Evolutionary conservation across 2,113 vertebrate species (phyloP).

Genomic region (Brachionichthys hirsutus): DNA sequence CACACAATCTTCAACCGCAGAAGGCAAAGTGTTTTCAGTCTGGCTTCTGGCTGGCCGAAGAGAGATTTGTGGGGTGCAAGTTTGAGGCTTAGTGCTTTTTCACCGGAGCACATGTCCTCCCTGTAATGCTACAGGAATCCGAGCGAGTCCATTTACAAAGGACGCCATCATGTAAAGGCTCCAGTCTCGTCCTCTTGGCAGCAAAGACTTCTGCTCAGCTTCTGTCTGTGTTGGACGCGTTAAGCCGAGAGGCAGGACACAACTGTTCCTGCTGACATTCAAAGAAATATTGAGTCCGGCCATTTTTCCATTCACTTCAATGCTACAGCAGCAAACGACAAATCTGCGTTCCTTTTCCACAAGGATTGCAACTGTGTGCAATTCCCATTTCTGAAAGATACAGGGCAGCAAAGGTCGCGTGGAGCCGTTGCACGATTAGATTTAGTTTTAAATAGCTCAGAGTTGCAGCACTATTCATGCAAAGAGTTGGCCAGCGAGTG

Average conservation of each 20-base stretch:
- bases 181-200: conserved; percentile 36
- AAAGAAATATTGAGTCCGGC: conserved; percentile 49
- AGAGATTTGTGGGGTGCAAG: conserved; percentile 46
- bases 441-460: conserved; percentile 37
- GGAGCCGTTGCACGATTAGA: conserved; percentile 21
- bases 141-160: conserved; percentile 34
- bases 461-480: conserved; percentile 26
- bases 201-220: conserved; percentile 25
- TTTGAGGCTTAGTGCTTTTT: conserved; percentile 51
- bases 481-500: conserved; percentile 43
- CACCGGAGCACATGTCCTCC: conserved; percentile 27
- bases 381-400: conserved; percentile 48
- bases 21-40: conserved; percentile 54
- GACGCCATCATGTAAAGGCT: conserved; percentile 47
- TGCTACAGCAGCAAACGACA: conserved; percentile 37
- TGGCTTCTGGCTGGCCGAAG: conserved; percentile 26
- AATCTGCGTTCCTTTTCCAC: conserved; percentile 39
- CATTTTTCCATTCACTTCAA: conserved; percentile 49
- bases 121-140: conserved; percentile 48
- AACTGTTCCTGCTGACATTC: conserved; percentile 51
- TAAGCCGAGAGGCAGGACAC: conserved; percentile 45
- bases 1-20: conserved; percentile 45
- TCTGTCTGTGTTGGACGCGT: conserved; percentile 60
- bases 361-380: conserved; percentile 49
- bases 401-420: conserved; percentile 31